Evolutionary conservation across 2,113 vertebrate genomes (phyloP).

Genomic region (Cyanoderma ruficeps): DNA sequence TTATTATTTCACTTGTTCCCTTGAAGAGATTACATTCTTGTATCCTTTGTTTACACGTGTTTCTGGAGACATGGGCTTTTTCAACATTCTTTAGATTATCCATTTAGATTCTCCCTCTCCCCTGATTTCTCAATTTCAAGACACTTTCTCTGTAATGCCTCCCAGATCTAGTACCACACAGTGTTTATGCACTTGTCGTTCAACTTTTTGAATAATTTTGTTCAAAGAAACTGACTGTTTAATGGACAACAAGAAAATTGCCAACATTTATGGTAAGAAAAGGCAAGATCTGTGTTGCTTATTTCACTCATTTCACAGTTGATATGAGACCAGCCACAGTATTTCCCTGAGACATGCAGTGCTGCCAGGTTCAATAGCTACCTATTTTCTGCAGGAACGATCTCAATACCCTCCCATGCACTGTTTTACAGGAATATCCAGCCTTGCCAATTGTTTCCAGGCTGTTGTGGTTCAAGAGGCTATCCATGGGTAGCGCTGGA

Average conservation of each 20-base stretch:
- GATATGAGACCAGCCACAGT: too few species aligned
- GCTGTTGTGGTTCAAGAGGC: not conserved
- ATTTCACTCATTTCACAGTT: not conserved
- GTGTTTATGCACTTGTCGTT: not conserved
- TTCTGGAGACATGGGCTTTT: not conserved
- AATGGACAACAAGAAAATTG: not conserved
- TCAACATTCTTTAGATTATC: not conserved
- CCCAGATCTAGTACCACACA: not conserved
- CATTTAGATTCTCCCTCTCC: not conserved
- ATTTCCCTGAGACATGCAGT: rapidly evolving
- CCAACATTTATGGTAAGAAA: not conserved
- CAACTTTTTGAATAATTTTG: not conserved
- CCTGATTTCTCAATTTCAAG: not conserved
- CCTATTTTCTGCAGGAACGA: not conserved
- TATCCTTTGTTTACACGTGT: not conserved
- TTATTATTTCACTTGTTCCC: not conserved
- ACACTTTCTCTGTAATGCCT: not conserved
- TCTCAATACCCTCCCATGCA: not conserved
- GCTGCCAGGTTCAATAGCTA: not conserved
- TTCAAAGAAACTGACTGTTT: not conserved
- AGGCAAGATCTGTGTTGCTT: not conserved
- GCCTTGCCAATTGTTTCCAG: not conserved
- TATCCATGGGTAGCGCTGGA: not conserved
- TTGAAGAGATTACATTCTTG: not conserved
- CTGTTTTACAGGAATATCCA: not conserved